Percentiles rank a stretch among this genome's conserved stretches.
Evolutionary conservation across 2,797 vertebrate genomes (phyloP).

Genomic region (Enteromius treurensis): DNA sequence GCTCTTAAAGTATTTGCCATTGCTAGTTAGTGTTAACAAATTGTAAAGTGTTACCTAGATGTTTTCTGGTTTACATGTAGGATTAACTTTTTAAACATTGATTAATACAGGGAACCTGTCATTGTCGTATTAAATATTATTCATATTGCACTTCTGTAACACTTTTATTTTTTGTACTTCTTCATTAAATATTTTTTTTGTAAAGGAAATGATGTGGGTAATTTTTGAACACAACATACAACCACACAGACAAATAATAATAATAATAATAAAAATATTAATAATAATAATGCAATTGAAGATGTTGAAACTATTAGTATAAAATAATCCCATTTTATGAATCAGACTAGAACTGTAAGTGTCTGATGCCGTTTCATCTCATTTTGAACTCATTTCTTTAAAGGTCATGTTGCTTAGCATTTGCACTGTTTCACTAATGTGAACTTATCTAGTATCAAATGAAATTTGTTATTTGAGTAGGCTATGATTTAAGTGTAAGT

Average conservation of each 20-base stretch:
- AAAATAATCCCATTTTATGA: background rate
- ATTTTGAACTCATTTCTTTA: background rate
- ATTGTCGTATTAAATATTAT: conserved; percentile 3
- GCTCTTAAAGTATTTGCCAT: background rate
- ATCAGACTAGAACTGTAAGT: background rate
- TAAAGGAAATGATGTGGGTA: background rate
- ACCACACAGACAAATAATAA: no score
- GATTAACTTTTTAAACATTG: background rate
- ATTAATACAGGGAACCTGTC: background rate
- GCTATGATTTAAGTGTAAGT: background rate
- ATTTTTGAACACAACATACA: no score
- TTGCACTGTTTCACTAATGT: background rate
- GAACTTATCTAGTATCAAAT: background rate
- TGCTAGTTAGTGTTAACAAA: background rate
- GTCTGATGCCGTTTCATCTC: background rate
- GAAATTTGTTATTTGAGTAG: background rate
- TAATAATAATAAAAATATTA: no score
- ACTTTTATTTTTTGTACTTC: conserved; percentile 14
- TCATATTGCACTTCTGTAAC: conserved; percentile 30
- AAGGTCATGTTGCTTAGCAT: background rate
- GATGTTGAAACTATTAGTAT: no score
- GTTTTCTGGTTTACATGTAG: background rate
- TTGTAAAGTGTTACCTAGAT: background rate
- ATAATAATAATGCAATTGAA: no score
- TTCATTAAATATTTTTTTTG: conserved; percentile 15